Evolutionary conservation across 1,140 invertebrate genomes (phyloP).

Genomic region (Brachionus rubens): DNA sequence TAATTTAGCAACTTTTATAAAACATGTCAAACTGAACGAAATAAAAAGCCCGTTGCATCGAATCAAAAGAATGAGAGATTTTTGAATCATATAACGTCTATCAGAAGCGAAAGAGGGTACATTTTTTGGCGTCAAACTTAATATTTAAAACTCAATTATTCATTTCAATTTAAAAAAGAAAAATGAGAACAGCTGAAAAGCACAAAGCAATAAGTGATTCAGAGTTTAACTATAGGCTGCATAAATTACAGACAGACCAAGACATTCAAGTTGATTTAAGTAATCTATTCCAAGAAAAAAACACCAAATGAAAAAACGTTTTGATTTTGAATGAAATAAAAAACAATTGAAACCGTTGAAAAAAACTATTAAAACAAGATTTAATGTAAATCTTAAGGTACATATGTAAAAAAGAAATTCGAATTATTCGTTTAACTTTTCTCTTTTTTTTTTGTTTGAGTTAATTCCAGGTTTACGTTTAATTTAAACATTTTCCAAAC

Average conservation of each 20-base stretch:
- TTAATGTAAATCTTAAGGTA: no score
- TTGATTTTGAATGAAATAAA: no score
- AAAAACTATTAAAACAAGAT: no score
- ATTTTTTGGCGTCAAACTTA: background rate
- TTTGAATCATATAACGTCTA: background rate
- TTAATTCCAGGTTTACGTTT: no score
- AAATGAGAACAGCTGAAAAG: background rate
- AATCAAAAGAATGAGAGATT: background rate
- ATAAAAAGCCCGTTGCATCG: background rate
- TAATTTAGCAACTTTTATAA: background rate
- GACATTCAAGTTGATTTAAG: constrained; percentile 17
- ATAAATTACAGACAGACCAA: background rate
- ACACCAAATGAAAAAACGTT: no score
- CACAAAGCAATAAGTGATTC: background rate
- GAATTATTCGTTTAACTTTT: no score
- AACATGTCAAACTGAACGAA: background rate
- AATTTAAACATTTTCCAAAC: no score
- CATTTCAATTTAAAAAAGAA: background rate
- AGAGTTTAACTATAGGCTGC: background rate
- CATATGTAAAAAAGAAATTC: no score
- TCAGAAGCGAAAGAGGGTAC: constrained; percentile 2
- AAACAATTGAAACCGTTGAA: background rate
- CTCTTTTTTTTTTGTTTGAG: no score
- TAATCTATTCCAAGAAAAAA: background rate
- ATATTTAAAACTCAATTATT: background rate